A percentile compares a stretch with the other conserved stretches of the same genome.
Evolutionary conservation across 2,797 vertebrate species (phyloP).

Genomic region (Falco novaeseelandiae): DNA sequence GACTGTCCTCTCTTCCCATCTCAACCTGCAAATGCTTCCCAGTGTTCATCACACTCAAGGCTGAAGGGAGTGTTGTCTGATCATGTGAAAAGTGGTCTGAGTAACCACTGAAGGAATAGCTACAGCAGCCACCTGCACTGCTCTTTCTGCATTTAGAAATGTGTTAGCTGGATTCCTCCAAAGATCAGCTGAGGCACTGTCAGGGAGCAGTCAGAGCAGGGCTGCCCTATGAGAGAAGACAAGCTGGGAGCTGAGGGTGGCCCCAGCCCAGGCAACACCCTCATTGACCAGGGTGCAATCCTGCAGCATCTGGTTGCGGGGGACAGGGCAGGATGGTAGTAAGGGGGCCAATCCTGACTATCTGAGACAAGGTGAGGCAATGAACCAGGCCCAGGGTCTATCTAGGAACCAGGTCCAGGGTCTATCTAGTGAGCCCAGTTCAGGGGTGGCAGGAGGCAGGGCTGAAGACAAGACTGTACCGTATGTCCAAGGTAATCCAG

Average conservation of each 20-base stretch:
- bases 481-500: background rate
- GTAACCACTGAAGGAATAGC: background rate
- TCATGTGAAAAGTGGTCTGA: background rate
- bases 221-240: rapidly evolving
- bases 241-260: background rate
- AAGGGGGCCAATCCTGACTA: background rate
- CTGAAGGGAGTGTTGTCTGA: background rate
- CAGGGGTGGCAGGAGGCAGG: rapidly evolving
- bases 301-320: background rate
- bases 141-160: background rate
- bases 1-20: background rate
- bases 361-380: background rate
- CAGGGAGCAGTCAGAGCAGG: background rate
- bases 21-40: background rate
- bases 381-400: background rate
- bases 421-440: background rate
- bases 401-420: too few species aligned
- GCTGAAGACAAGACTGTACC: background rate
- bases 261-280: background rate
- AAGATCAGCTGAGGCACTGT: background rate
- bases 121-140: background rate
- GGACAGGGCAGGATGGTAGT: background rate
- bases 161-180: background rate
- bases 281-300: background rate
- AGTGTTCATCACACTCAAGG: rapidly evolving